Evolutionary conservation across 2,797 vertebrate genomes (phyloP).

Genomic region (Gorsachius magnificus): DNA sequence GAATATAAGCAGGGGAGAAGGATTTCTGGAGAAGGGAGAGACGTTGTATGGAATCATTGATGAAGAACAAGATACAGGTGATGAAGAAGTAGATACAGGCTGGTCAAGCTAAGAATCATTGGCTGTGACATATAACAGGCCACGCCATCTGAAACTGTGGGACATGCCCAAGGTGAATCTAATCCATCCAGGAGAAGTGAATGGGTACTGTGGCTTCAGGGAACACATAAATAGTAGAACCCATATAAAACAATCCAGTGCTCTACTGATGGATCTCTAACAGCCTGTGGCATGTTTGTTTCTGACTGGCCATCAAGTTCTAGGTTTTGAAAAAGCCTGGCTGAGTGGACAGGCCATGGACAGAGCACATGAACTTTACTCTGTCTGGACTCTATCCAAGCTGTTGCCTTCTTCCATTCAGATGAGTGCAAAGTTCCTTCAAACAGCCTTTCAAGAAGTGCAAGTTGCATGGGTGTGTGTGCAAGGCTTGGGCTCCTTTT

Average conservation of each 20-base stretch:
- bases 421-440: background rate
- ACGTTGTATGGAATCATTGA: background rate
- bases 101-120: background rate
- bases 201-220: background rate
- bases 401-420: background rate
- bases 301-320: background rate
- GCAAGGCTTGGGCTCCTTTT: slow-evolving; percentile 1
- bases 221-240: background rate
- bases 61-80: background rate
- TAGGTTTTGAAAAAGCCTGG: background rate
- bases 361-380: background rate
- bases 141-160: background rate
- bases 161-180: background rate
- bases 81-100: background rate
- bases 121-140: background rate
- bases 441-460: slow-evolving; percentile 14
- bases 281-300: background rate
- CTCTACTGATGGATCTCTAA: background rate
- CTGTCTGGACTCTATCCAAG: background rate
- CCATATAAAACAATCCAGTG: background rate
- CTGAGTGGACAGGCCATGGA: background rate
- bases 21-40: background rate
- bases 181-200: background rate
- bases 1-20: background rate
- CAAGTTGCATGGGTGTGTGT: background rate